These are phyloP conservation scores for Pachypanchax playfairii DNA, from an alignment of 2,113 vertebrate genomes.

Conservation along the genomic window DNA sequence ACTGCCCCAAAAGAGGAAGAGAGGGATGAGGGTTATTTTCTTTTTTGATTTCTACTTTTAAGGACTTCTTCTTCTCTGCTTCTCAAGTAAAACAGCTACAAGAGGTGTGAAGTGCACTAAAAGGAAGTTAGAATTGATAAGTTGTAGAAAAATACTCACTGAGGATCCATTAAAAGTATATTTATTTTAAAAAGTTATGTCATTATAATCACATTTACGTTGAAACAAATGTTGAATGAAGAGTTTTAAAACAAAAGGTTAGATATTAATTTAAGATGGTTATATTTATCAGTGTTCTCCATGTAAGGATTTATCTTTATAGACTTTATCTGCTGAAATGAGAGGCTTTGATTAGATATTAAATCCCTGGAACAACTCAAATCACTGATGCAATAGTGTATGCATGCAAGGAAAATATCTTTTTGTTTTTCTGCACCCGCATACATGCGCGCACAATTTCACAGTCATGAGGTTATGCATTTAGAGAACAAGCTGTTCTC, in stretches of 20 bases:
- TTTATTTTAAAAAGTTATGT: not conserved
- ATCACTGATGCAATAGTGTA: slow-evolving; percentile 1
- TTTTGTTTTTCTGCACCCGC: not conserved
- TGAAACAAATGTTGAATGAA: not conserved
- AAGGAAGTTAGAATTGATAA: no score
- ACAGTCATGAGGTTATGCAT: not conserved
- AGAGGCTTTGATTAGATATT: slow-evolving; percentile 75
- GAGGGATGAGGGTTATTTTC: not conserved
- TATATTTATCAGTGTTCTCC: slow-evolving; percentile 61
- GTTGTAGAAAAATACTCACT: no score
- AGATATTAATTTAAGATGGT: not conserved
- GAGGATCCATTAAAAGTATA: no score
- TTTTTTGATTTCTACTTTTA: slow-evolving; percentile 8
- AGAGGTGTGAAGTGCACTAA: not conserved
- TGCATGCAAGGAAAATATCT: not conserved
- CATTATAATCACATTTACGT: not conserved
- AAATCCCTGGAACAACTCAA: slow-evolving; percentile 30
- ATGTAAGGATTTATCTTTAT: slow-evolving; percentile 54
- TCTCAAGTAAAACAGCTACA: not conserved
- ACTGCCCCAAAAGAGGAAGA: slow-evolving; percentile 9
- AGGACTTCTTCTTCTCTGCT: not conserved
- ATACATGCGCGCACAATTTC: not conserved
- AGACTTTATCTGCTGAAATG: slow-evolving; percentile 65
- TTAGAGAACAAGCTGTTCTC: not conserved
- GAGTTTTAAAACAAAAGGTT: slow-evolving; percentile 1